Base-by-base conservation (phyloP, 2,113 vertebrate species). In the Balaenoptera acutorostrata region DNA sequence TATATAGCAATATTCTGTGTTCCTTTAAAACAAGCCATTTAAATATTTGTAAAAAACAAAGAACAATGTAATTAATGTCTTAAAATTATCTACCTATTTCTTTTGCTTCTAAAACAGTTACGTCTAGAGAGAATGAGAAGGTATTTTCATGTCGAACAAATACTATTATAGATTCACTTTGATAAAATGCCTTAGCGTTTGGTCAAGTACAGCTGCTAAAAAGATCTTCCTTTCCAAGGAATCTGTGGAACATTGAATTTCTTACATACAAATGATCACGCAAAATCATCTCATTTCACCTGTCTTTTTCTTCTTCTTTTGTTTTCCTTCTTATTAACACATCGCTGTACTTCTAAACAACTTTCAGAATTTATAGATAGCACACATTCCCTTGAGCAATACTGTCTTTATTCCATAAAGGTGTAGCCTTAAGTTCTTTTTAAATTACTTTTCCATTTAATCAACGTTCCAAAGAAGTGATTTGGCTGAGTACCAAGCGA, bases 101-200 rank as follows among this genome's bases (percentile, higher is more conserved):
- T 88, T 81, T 96, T 63, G 17, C 57, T 95, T 94, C 36, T 88
- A 59, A 93, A 85, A 72, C 8, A 93, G 12, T 95, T 80, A 52
- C 3, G 46, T 72, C 39, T 77, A 72, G 36, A 90, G 21, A 93
- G n/a, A 92, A 64, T 90, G 77, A 75, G 95, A 92, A 49, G 64
- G 11, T 82, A 23, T 95, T 93, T 92, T 90, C 4, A 33, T 86
- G 41, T 49, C 82, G 33, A 77, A 64, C 5, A 93, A 88, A 88
- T 93, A 52, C 31, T 63, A 1, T 85, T 80, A 72, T 36, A 90
- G 68, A 55, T 78, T 85, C 1, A 80, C 21, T 82, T 97, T 64
- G 61, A 27, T 94, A 74, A 96, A 96, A 87, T 96, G n/a, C 10
- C 5, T 72, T 75, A 71, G 17, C 39, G 68, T 95, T 94, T 88